Evolutionary conservation across 2,888 invertebrate genomes (phyloP), one percentile per base, ranked within the genome.

Genomic region (Cheilosia soror): DNA sequence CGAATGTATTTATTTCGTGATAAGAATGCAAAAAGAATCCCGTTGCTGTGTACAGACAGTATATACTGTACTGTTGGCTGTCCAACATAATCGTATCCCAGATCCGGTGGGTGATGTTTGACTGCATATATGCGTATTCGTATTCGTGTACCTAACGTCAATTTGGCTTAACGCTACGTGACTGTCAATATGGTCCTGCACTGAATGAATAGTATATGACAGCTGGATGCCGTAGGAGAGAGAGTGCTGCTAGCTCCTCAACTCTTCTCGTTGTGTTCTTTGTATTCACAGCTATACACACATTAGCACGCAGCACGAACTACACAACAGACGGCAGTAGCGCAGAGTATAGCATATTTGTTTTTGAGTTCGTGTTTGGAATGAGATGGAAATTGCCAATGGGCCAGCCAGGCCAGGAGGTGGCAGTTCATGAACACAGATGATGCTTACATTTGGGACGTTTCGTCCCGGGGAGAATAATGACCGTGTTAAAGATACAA

Each of bases 401-500:
- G 55, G 79, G 51, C 57, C 51, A 29, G 47, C 15, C 13, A 44
- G 68, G 42, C 57, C 44, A 40, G 44, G 20, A 47, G 69, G 60
- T 58, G 65, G 51, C 55, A 60, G 60, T 79, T 53, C 55, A 71
- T 73, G 57, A 81, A 81, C 75, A 63, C 75, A 63, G 75, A 81
- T 68, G 60, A 44, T 20, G 63, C 66, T 60, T 60, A 44, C 33
- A 25, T 55, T 33, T 15, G 42, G 25, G 60, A 20, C 44, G 63
- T 49, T 62, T 55, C 47, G 31, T 11, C 55, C 49, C 42, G 20
- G n/a, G 31, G 68, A 75, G 65, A 80, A 69, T 75, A 80, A 84
- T 84, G 66, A 60, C 55, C 84, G 47, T 66, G 71, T 72, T 73
- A 65, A 55, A 66, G 66, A 80, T 60, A 71, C 69, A 85, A 85